Evolutionary conservation across 2,113 vertebrate species (phyloP), one percentile per base, ranked within the genome.

Genomic region (Microtus richardsoni): DNA sequence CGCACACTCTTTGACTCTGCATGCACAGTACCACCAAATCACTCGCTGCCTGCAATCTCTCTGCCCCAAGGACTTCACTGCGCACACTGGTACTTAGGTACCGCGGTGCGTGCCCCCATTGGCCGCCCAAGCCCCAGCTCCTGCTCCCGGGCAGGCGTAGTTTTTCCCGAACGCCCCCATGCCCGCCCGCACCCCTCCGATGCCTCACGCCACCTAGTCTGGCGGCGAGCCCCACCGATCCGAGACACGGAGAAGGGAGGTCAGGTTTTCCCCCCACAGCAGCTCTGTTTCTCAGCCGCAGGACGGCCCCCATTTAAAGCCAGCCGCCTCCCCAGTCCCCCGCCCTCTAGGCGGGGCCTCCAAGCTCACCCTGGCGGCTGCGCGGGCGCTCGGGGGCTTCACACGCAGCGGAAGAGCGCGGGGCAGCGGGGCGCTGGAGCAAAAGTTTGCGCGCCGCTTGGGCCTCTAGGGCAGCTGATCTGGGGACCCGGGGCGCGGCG

Each of bases 401-500:
- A 95, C 97, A 64, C 82, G 86, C 95, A 22, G 52, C 41, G 86
- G 33, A 89, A 91, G 62, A 93, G 96, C 97, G 89, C 95, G 4
- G 30, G n/a, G n/a, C n/a, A n/a, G n/a, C n/a, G n/a, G n/a, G 93
- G 64, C 52, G 86, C 95, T 26, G 92, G 58, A 95, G 94, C 79
- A 98, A 98, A 98, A 98, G 98, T 98, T 98, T 98, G 98, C 94
- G 95, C 91, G 36, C 89, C 0, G 83, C 80, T 41, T 39, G 83
- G 94, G 96, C 97, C 97, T 94, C 94, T 70, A 2, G 10, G 70
- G 47, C 54, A 12, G 89, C 94, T 26, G 83, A 91, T 93, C 87
- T 64, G 52, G 80, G 89, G 89, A 28, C 95, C 91, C 79, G 4
- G 58, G 66, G 89, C 52, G 92, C 83, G 19, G 79, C 62, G 94